These are phyloP conservation scores for Chrysopa pallens DNA, from an alignment of 1,140 invertebrate genomes.

Conservation along the genomic window DNA sequence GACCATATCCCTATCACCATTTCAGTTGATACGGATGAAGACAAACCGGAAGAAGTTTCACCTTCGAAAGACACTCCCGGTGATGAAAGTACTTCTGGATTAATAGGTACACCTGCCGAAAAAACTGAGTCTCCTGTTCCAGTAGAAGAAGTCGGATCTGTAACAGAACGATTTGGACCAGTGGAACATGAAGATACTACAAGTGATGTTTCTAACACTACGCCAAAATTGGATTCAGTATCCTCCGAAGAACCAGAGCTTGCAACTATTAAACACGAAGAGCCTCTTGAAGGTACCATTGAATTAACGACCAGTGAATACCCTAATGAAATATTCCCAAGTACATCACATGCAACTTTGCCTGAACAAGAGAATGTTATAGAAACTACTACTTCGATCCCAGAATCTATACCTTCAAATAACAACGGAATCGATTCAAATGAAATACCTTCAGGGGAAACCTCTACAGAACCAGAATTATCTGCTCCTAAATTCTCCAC, in stretches of 20 bases:
- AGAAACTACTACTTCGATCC: too few species aligned
- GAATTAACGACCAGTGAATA: background rate
- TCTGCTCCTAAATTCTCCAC: too few species aligned
- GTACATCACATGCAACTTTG: background rate
- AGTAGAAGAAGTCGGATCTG: background rate
- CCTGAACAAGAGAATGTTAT: too few species aligned
- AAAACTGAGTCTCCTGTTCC: background rate
- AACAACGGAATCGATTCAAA: too few species aligned
- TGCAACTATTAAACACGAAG: background rate
- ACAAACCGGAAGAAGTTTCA: background rate
- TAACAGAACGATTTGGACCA: background rate
- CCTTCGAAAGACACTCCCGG: slow-evolving; percentile 3
- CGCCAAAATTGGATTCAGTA: background rate
- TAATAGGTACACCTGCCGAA: background rate
- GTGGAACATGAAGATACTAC: background rate
- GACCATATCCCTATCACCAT: slow-evolving; percentile 3
- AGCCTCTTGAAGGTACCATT: background rate
- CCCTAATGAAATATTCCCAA: background rate
- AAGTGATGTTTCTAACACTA: background rate
- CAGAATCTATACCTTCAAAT: too few species aligned
- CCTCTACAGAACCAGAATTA: too few species aligned
- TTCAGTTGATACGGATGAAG: slow-evolving; percentile 5
- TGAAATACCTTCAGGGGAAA: too few species aligned
- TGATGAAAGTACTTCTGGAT: slow-evolving; percentile 3
- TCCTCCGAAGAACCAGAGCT: background rate